phyloP scores from a whole-genome alignment of 2,888 invertebrate species.

The Napeogenes inachia region DNA sequence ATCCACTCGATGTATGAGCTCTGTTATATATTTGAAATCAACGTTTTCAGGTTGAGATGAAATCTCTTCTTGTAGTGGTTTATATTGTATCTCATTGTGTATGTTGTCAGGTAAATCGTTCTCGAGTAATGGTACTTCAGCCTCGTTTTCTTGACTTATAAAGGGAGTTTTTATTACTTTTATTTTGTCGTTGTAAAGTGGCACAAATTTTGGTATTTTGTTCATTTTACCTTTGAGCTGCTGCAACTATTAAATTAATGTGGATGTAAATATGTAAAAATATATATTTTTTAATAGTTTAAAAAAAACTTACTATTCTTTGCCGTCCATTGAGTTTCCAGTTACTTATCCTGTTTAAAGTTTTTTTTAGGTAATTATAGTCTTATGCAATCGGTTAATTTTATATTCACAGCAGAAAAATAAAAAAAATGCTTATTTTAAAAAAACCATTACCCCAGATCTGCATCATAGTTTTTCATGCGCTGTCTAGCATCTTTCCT shows the following conservation, averaged over 20 bases:
- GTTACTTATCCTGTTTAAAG: constrained; percentile 15
- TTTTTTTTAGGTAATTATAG: background rate
- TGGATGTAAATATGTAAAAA: background rate
- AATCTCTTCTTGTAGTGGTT: constrained; percentile 22
- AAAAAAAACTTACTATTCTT: constrained; percentile 38
- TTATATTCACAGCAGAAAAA: background rate
- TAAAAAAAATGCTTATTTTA: background rate
- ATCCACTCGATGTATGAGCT: constrained; percentile 58
- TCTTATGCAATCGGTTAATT: background rate
- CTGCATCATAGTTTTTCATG: constrained; percentile 5
- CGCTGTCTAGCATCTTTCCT: constrained; percentile 15
- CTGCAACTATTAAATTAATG: constrained; percentile 16
- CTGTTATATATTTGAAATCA: constrained; percentile 62
- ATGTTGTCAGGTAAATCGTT: constrained; percentile 22
- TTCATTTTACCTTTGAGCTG: constrained; percentile 22
- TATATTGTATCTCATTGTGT: constrained; percentile 26
- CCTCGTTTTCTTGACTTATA: constrained; percentile 31
- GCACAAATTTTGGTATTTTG: constrained; percentile 18
- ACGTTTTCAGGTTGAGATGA: constrained; percentile 39
- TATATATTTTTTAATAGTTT: background rate
- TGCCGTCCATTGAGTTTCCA: constrained; percentile 26
- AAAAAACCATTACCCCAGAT: constrained; percentile 10
- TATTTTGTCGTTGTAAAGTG: constrained; percentile 32
- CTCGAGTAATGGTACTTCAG: constrained; percentile 30
- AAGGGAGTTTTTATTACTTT: constrained; percentile 26